Evolutionary conservation across 2,113 vertebrate genomes (phyloP).

Genomic region (Craseonycteris thonglongyai): DNA sequence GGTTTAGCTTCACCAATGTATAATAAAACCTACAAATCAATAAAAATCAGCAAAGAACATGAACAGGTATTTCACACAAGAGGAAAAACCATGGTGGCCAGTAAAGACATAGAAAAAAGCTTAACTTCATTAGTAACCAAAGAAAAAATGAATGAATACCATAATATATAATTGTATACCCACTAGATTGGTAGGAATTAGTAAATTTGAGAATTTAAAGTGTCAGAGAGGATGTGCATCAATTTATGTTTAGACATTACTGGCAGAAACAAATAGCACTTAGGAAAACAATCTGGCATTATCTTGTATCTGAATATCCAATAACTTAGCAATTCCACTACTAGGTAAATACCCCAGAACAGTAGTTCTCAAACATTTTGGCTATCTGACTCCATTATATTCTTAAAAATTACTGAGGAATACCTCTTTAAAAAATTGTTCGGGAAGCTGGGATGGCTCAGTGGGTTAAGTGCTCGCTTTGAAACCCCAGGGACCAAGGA

Average conservation of each 20-base stretch:
- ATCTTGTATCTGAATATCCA: not conserved
- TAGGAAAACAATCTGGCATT: not conserved
- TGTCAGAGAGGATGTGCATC: not conserved
- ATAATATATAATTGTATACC: not conserved
- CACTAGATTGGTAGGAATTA: not conserved
- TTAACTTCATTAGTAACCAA: not conserved
- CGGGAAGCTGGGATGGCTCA: too few species aligned
- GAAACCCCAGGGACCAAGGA: too few species aligned
- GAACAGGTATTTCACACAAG: not conserved
- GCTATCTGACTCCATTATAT: not conserved
- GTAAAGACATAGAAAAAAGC: not conserved
- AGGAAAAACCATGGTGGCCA: not conserved
- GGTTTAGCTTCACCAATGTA: not conserved
- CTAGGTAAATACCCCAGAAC: not conserved
- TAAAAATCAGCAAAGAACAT: not conserved
- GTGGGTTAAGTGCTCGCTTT: too few species aligned
- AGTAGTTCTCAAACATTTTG: not conserved
- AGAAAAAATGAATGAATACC: not conserved
- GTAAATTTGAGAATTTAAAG: not conserved
- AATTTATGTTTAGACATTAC: not conserved
- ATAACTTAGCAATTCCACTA: not conserved
- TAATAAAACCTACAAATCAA: not conserved
- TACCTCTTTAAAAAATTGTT: not conserved
- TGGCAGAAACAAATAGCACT: not conserved
- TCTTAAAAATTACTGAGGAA: not conserved